Base-by-base conservation (phyloP, 2,113 vertebrate species). In the Scortum barcoo region DNA sequence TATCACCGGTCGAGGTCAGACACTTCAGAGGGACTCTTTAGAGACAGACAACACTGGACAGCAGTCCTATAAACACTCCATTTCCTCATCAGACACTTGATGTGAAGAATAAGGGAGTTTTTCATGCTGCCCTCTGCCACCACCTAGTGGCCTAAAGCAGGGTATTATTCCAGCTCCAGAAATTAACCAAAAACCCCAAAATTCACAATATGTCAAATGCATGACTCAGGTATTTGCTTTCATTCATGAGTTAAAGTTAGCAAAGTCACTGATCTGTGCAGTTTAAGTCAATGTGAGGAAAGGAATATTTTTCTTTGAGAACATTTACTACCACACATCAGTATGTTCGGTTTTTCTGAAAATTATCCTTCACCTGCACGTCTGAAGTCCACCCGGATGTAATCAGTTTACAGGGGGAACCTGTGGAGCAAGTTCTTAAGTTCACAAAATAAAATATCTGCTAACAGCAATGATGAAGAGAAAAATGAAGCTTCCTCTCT, bases 141-240 rank as follows among this genome's bases (percentile, higher is more conserved):
- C 83, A 65, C 1, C 67, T 71, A n/a, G 76, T 62, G 85, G 78
- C 53, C 0, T 3, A 26, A 12, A 26, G 28, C 10, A n/a, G 51
- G 2, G 13, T 22, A 20, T 38, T 36, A n/a, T 0, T 22, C n/a
- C 9, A 9, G 19, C 12, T n/a, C 1, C 8, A 38, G 40, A 65
- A 14, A 57, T 6, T 0, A 56, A 56, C 24, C 4, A n/a, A 0
- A 51, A 62, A 40, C 7, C 8, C 5, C 63, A 42, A 12, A 11
- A 10, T 19, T 3, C 63, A 42, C 19, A 11, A 10, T 19, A 19
- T 44, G 22, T 50, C 1, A 38, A 40, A 40, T n/a, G 4, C 14
- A 48, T 30, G 5, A 22, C 12, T 46, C 1, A 22, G 2, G 8
- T 38, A 26, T 69, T 69, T 61, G 4, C 6, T 26, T 50, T 69